A percentile compares a stretch with the other conserved stretches of the same genome.
phyloP scores from a whole-genome alignment of 1,140 invertebrate species.

The Propsilocerus akamusi region DNA sequence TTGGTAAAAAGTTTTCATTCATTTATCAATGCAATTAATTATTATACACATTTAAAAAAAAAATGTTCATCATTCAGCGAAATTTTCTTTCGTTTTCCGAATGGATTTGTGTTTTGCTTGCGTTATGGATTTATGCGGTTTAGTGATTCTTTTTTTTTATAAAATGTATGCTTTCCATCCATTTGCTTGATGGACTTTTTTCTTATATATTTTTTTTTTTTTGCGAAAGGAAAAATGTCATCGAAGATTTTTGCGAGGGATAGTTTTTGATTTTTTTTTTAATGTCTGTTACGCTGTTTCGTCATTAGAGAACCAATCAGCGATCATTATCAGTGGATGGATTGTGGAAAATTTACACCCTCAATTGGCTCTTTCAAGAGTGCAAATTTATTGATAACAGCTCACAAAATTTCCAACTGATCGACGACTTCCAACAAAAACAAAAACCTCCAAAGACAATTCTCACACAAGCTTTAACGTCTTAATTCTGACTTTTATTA shows the following conservation, averaged over 20 bases:
- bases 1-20: slow-evolving; percentile 3
- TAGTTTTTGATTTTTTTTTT: not conserved
- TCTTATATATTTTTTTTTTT: no score
- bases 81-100: not conserved
- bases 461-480: no score
- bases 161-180: not conserved
- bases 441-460: no score
- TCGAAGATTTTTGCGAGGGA: no score
- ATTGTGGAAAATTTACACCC: not conserved
- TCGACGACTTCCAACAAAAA: not conserved
- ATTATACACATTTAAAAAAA: not conserved
- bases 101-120: not conserved
- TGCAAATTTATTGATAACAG: not conserved
- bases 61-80: not conserved
- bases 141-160: not conserved
- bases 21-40: not conserved
- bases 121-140: not conserved
- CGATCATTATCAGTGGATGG: not conserved
- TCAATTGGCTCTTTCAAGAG: not conserved
- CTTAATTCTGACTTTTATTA: not conserved
- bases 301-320: not conserved
- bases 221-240: no score
- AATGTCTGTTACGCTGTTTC: not conserved
- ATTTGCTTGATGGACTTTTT: not conserved
- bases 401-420: not conserved